phyloP scores from a whole-genome alignment of 1,140 invertebrate genomes.

The Ditylenchus dipsaci region DNA sequence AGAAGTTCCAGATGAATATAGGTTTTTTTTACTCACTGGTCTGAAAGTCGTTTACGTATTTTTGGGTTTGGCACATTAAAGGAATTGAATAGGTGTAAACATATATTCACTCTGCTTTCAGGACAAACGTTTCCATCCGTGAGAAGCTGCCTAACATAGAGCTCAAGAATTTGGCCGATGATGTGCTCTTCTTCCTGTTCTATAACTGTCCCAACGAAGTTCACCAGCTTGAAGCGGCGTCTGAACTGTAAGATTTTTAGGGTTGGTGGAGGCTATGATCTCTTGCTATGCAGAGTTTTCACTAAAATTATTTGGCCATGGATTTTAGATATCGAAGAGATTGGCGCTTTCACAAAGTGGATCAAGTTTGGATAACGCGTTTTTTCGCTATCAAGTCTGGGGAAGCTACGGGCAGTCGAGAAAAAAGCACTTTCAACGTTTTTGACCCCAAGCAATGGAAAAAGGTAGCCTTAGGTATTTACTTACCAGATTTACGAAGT shows the following conservation, averaged over 20 bases:
- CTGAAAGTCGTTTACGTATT: no score
- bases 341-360: slow-evolving; percentile 98
- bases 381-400: slow-evolving; percentile 61
- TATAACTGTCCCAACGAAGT: slow-evolving; percentile 97
- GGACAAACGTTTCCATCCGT: slow-evolving; percentile 57
- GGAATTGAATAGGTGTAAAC: no score
- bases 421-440: slow-evolving; percentile 95
- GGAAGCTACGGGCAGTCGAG: slow-evolving; percentile 89
- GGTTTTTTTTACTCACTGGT: no score
- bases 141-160: slow-evolving; percentile 81
- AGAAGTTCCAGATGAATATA: slow-evolving; percentile 92
- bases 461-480: slow-evolving; percentile 54
- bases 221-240: slow-evolving; percentile 87
- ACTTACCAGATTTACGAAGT: background rate
- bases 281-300: background rate
- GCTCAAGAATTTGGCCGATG: slow-evolving; percentile 92
- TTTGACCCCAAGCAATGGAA: slow-evolving; percentile 77
- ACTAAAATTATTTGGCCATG: slow-evolving; percentile 3
- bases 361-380: slow-evolving; percentile 97
- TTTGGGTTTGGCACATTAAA: no score
- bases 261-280: background rate
- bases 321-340: slow-evolving; percentile 78
- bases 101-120: no score
- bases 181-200: slow-evolving; percentile 97
- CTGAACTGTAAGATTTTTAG: slow-evolving; percentile 76